Evolutionary conservation across 2,113 vertebrate genomes (phyloP), one percentile per base, ranked within the genome.

Genomic region (Tragulus kanchil): DNA sequence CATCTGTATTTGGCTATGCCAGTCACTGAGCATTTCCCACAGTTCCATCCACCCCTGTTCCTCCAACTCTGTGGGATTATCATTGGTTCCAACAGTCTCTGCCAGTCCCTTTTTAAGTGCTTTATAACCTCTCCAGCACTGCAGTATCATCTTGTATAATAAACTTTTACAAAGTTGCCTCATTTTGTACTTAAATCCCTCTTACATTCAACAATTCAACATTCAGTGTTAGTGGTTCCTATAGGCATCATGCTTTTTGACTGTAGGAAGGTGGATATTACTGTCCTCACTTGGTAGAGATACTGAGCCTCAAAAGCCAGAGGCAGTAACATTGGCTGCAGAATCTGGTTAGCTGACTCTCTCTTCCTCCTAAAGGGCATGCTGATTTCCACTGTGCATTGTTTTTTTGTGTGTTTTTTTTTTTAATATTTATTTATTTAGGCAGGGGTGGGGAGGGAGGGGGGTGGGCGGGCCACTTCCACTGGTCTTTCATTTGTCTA

Each of bases 101-200:
- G 85, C 64, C 58, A 64, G 21, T 52, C 50, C 12, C 23, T 69
- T 23, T 92, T 71, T 11, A 28, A 50, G 48, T 84, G 75, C 45
- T 42, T 1, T 11, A 56, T 83, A 56, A 85, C 50, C 25, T 85
- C 77, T 79, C 82, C 3, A 89, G 71, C 58, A 82, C 59, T 45
- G 16, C 65, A 65, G n/a, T 31, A 42, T 69, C 61, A 59, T 77
- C 10, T 52, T 3, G 0, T 16, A n/a, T 78, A 62, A 78, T 82
- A 31, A 83, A 83, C n/a, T 65, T 19, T 42, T 61, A 71, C 0
- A 2, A 56, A 45, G 19, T 26, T 50, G 67, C n/a, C 31, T 52
- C n/a, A 58, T 77, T 94, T 96, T 85, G 58, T 79, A 85, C 91
- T 73, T 82, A 81, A 71, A 95, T 82, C 25, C 17, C 71, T 85